phyloP scores from a whole-genome alignment of 2,888 invertebrate species.

The Odontocolon sp. region DNA sequence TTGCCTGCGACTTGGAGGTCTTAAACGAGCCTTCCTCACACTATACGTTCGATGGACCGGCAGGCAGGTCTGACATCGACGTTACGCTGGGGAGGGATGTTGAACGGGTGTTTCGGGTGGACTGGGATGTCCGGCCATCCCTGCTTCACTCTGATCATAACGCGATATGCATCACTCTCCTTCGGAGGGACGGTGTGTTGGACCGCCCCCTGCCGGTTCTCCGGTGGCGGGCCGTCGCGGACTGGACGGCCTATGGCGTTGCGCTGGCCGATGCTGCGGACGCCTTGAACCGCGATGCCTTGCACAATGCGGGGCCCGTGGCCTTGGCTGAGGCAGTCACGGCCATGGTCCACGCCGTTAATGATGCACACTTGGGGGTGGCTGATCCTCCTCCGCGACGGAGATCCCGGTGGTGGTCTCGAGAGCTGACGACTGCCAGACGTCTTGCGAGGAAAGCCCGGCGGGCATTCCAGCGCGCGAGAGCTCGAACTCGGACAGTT shows the following conservation, averaged over 20 bases:
- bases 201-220: not conserved
- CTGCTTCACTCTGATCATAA: conserved; percentile 10
- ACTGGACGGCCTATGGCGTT: conserved; percentile 3
- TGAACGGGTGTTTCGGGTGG: not conserved
- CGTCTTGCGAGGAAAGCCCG: not conserved
- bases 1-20: conserved; percentile 34
- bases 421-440: not conserved
- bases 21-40: conserved; percentile 31
- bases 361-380: not conserved
- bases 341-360: not conserved
- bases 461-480: not conserved
- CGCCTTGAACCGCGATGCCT: not conserved
- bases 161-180: not conserved
- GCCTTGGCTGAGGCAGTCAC: not conserved
- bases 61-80: conserved; percentile 56
- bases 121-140: not conserved
- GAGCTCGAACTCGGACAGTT: not conserved
- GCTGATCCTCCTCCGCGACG: not conserved
- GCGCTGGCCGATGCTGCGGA: not conserved
- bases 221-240: conserved; percentile 1
- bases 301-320: not conserved
- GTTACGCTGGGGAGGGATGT: conserved; percentile 49
- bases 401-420: not conserved
- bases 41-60: conserved; percentile 51
- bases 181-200: not conserved